Evolutionary conservation across 1,140 invertebrate species (phyloP), one percentile per base, ranked within the genome.

Genomic region (Cephus cinctus): DNA sequence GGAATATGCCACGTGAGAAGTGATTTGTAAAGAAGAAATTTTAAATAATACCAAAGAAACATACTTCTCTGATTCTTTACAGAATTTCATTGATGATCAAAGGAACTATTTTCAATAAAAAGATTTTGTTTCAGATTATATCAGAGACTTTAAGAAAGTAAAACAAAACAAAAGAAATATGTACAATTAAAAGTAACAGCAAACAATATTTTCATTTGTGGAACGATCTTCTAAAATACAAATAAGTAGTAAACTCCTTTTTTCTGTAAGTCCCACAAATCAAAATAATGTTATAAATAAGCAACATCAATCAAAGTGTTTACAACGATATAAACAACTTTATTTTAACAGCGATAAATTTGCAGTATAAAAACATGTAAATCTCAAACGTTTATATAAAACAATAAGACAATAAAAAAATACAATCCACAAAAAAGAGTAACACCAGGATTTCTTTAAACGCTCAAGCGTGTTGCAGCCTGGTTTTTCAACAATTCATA

Each of bases 301-400:
- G 20, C 21, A 56, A 62, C 47, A 65, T 43, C 50, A 56, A 35
- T 56, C 53, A 50, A 51, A 43, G 30, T 47, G 54, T 50, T 48
- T 51, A 19, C 50, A 12, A 50, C 38, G 54, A 58, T 54, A 30
- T 34, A 48, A 49, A 58, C 43, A 52, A 23, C 54, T 59, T 62
- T 62, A 65, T 65, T 64, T 42, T 49, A 52, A 54, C 43, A 48
- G 22, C 25, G 27, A 50, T 48, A 25, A 42, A 53, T 47, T 45
- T 32, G 43, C 39, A 32, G 46, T 55, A 51, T 46, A 50, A 54
- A 52, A 51, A 56, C 38, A 59, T 22, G 39, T 47, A n/a, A n/a
- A n/a, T 12, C 9, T 11, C 9, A 12, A 30, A 30, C 27, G 11
- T 30, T 30, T 30, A 11, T 30, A 30, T 30, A 9, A 4, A 30